Evolutionary conservation across 23 tunicate species (phyloP), one percentile per base, ranked within the genome.

Genomic region (Clavelina lepadiformis): DNA sequence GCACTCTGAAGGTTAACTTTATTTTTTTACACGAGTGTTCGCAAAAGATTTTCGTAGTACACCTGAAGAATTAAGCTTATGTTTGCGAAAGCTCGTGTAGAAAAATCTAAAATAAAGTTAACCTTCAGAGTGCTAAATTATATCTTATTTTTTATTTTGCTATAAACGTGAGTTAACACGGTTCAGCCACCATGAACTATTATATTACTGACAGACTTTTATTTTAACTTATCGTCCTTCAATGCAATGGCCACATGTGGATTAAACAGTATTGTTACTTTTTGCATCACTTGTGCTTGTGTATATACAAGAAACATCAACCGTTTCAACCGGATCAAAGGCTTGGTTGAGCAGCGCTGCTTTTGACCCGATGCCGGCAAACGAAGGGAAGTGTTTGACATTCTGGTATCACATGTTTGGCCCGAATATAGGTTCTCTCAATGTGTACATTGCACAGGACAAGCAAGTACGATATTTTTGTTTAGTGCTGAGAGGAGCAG

Each of bases 341-440:
- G 88, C 89, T 2, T 89, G 97, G 97, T 58, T 81, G 36, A 33
- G 69, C 31, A 81, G 89, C 44, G 66, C 82, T 31, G 45, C 81
- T 5, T 81, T 33, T 36, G 83, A 75, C 6, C 63, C 97, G 1
- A 63, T 80, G 8, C 27, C 36, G 21, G 1, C 38, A 25, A 13
- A 34, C 22, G 57, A 69, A 18, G 80, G 69, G 20, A 59, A 52
- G 35, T 89, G 97, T 56, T 51, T 89, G 52, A 57, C 79, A 20
- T 89, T 89, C 79, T 89, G 82, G 83, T 89, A 80, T 46, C 97
- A 89, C 60, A 89, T 89, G 97, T 80, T 89, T 56, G 97, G 97
- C 6, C 47, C 52, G 4, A 53, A 71, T 23, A 63, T 81, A 35
- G 97, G 92, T 32, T 30, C 50, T 26, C 50, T 89, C 7, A 89